These are phyloP conservation scores for Arenaria interpres DNA, from an alignment of 2,113 vertebrate genomes.

Conservation along the genomic window DNA sequence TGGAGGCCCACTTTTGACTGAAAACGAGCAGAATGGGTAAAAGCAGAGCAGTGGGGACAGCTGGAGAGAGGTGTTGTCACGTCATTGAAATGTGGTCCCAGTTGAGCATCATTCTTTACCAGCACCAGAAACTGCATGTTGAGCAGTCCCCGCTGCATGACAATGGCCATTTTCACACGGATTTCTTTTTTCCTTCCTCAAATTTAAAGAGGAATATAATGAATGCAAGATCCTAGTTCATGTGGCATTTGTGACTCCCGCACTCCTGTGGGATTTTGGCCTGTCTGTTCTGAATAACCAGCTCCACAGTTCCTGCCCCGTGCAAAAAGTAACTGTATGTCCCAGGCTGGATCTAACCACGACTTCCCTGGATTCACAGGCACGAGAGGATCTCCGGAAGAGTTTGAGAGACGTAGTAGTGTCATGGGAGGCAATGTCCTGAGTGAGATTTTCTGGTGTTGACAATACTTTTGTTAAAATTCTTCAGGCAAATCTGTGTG, in stretches of 20 bases:
- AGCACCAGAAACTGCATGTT: background rate
- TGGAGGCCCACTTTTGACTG: fast-evolving
- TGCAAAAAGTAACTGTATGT: background rate
- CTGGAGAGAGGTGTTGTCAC: background rate
- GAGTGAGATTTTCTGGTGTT: background rate
- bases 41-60: background rate
- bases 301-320: background rate
- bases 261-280: background rate
- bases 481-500: background rate
- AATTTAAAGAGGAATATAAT: background rate
- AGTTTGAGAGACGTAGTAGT: background rate
- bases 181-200: background rate
- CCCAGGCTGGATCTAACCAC: background rate
- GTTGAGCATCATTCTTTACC: background rate
- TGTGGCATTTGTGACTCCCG: background rate
- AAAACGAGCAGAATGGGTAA: background rate
- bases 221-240: fast-evolving
- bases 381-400: background rate
- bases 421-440: background rate
- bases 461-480: background rate
- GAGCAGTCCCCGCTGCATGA: background rate
- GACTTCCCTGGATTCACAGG: background rate
- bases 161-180: background rate
- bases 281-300: background rate
- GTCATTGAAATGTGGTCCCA: background rate